Evolutionary conservation across 2,888 invertebrate genomes (phyloP).

Genomic region (Anarsia innoxiella): DNA sequence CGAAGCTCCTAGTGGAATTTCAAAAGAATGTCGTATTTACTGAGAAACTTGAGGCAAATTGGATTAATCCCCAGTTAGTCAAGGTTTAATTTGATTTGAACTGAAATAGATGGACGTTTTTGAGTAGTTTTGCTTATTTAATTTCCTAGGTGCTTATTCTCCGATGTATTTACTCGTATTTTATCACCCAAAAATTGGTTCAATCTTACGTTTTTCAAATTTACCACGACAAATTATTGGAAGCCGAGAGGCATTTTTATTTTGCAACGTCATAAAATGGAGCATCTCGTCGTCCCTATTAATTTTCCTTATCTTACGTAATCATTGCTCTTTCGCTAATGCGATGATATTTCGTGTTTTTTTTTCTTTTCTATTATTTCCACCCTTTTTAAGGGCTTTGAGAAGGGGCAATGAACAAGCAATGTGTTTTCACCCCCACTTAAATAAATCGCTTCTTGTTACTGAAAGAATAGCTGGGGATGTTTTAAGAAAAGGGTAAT

Average conservation of each 20-base stretch:
- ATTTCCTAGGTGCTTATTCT: too few species aligned
- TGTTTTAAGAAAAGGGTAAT: constrained; percentile 36
- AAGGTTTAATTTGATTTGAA: too few species aligned
- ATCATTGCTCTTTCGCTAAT: constrained; percentile 46
- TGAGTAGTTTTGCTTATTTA: too few species aligned
- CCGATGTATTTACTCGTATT: too few species aligned
- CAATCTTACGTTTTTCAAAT: too few species aligned
- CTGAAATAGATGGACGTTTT: too few species aligned
- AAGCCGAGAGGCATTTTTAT: too few species aligned
- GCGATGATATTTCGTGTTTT: constrained; percentile 43
- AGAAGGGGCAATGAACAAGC: constrained; percentile 41
- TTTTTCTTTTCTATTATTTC: constrained; percentile 32
- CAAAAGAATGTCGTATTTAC: constrained; percentile 34
- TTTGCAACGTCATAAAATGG: too few species aligned
- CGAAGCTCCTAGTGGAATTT: constrained; percentile 34
- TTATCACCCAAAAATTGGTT: too few species aligned
- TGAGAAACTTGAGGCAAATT: too few species aligned
- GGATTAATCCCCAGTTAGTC: too few species aligned
- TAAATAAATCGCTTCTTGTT: constrained; percentile 60
- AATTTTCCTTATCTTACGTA: constrained; percentile 32
- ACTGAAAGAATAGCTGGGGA: constrained; percentile 43
- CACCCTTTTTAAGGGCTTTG: constrained; percentile 34
- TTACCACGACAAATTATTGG: too few species aligned
- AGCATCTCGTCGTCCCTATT: constrained; percentile 2
- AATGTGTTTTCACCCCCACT: constrained; percentile 42